Base-by-base conservation (phyloP, 2,797 vertebrate species). In the Chloroceryle amazona region DNA sequence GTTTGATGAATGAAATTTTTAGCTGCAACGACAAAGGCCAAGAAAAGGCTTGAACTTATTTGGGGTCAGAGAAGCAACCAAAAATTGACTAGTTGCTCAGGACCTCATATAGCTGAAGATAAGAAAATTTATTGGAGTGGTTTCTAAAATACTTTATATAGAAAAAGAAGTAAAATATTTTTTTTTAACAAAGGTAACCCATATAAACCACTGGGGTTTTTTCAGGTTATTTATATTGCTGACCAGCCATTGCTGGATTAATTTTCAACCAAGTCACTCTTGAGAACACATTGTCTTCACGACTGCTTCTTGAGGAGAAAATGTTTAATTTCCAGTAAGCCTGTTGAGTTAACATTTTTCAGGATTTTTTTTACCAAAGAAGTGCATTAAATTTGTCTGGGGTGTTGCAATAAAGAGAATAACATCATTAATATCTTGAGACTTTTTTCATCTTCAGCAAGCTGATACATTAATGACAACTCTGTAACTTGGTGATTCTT, bases 401-500 rank as follows among this genome's bases (percentile, higher is more conserved):
- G 71, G 37, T 3, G 1, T 25, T 42, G 4, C 14, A 62, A 26
- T 68, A 54, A 49, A 51, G 13, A 62, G 4, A 67, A 74, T 12
- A 61, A 33, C 9, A 39, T 60, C 33, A 22, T 68, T 75, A 62
- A 73, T 28, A 13, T 55, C 25, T 55, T 49, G 41, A 49, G 10
- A 26, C 8, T 49, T 44, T 62, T 60, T 75, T 51, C 10, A 4
- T 23, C 41, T 75, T 89, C 46, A 65, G 12, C 19, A 80, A 33
- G 3, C 10, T 78, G 18, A 39, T n/a, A 28, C 0, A 0, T n/a
- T 72, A 20, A 54, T 15, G 5, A 4, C 8, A 80, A 15, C 29
- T 65, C 23, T 9, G 4, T 51, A 21, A 62, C 57, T 22, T 75
- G 17, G 7, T 52, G 29, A 39, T 76, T 63, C 25, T 84, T 80